Evolutionary conservation across 2,113 vertebrate species (phyloP), one percentile per base, ranked within the genome.

Genomic region (Caranx ignobilis): DNA sequence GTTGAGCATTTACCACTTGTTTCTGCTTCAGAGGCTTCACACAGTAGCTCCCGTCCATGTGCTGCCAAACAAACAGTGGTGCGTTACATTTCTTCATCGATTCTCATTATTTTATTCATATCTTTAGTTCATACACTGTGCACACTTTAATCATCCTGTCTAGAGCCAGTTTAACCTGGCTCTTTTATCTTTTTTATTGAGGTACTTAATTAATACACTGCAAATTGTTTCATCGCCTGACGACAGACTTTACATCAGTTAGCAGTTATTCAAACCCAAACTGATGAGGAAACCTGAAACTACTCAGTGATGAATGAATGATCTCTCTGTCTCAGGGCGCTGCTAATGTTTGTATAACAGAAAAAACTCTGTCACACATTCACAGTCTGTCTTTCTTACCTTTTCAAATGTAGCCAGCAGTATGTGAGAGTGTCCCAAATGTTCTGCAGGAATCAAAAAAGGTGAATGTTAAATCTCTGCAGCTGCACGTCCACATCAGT

Each of bases 21-120:
- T 99, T 99, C 95, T 99, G 98, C 91, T 99, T 99, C 91, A 99
- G 94, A 76, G 98, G 98, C 91, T 99, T 99, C 88, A 98, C 96
- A 0, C 97, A 99, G 95, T 97, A 99, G 75, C 96, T 98, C 41
- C 97, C 96, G 0, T 99, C 98, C 4, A 96, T 95, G 90, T 99
- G 97, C 98, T 99, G 93, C 59, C 79, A 92, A 73, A 74, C 52
- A 3, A 60, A 68, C 54, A 74, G 39, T 11, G 54, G 4, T 39
- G n/a, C 19, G 60, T 47, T 65, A 12, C 4, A 10, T 39, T 41
- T 18, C 37, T n/a, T 6, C 11, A 37, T 37, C 5, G 1, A 37
- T 37, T 26, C 26, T 26, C 8, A 37, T 37, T 37, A 37, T 1
- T 37, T 37, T 37, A 37, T 5, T 12, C 43, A 1, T 47, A 16